Conservation (phyloP, 2,797 vertebrate genomes). For the Pseudopleuronectes americanus region DNA sequence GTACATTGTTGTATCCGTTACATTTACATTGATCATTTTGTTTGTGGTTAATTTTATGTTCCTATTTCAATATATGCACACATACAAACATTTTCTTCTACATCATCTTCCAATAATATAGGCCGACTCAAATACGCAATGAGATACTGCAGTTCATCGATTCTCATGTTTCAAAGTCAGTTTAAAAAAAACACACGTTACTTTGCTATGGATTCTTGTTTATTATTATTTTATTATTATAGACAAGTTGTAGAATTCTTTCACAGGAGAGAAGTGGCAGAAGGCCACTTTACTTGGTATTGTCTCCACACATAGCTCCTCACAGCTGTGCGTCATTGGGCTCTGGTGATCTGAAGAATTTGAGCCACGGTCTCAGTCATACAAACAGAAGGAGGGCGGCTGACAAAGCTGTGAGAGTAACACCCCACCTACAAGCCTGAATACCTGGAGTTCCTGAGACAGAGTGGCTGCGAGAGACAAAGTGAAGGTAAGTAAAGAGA, state of each 20-base stretch:
- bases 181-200: conserved; percentile 2
- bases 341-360: conserved; percentile 22
- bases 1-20: too few relatives aligned
- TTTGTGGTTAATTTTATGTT: too few relatives aligned
- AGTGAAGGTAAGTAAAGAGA: conserved; percentile 16
- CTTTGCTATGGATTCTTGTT: conserved; percentile 15
- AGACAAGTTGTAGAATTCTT: conserved; percentile 40
- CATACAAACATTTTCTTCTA: too few relatives aligned
- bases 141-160: neutral
- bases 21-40: too few relatives aligned
- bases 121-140: neutral
- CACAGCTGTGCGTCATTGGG: conserved; percentile 16
- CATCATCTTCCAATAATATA: neutral
- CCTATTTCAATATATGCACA: too few relatives aligned
- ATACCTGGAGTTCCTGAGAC: conserved; percentile 68
- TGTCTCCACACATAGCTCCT: conserved; percentile 4
- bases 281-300: conserved; percentile 34
- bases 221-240: conserved; percentile 66
- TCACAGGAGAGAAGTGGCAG: conserved; percentile 21
- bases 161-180: neutral
- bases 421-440: conserved; percentile 22
- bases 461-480: conserved; percentile 34
- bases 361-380: conserved; percentile 11
- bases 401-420: conserved; percentile 25
- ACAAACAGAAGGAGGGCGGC: conserved; percentile 4